Evolutionary conservation across 2,113 vertebrate species (phyloP), one percentile per base, ranked within the genome.

Genomic region (Formicarius rufipectus): DNA sequence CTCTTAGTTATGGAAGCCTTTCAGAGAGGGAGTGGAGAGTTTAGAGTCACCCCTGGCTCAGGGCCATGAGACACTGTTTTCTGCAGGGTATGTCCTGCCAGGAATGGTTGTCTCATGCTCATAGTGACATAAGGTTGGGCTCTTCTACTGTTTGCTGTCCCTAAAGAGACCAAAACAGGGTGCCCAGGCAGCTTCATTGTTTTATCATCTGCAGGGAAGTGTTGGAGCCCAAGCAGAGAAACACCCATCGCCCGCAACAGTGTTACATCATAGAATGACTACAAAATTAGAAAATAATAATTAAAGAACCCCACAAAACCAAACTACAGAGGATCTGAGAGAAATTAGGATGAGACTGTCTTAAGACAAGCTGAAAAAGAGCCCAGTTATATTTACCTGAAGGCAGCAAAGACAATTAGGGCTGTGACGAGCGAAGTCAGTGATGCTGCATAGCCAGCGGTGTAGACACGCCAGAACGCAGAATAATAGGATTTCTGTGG

Each of bases 401-500:
- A 97, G 63, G 96, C 94, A 87, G 95, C 89, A 94, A 98, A 97
- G 95, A 98, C 96, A 83, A 97, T 93, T 39, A 97, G 92, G 66
- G 97, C 98, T 67, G 96, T 96, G 72, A 97, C 83, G 83, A 98
- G 96, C 9, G 98, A 96, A 69, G 94, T 95, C 85, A 98, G 80
- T 5, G 98, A 98, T 23, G 97, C 96, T 31, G 97, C 98, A 47
- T 98, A 98, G 71, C 98, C 98, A 4, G 97, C 93, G 3, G 98
- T 98, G 95, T 98, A 98, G 77, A 98, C 93, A 23, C 96, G 69
- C 96, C 98, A 98, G 95, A 98, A 97, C 15, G 88, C 93, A 78
- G 97, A 95, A 94, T 97, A 98, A 92, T 98, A 98, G n/a, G 94
- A 96, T 95, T 95, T 96, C 97, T 98, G 56, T 12, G 90, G 58